A percentile compares a stretch with the other conserved stretches of the same genome.
phyloP scores from a whole-genome alignment of 2,797 vertebrate genomes.

The Tolypeutes matacus region DNA sequence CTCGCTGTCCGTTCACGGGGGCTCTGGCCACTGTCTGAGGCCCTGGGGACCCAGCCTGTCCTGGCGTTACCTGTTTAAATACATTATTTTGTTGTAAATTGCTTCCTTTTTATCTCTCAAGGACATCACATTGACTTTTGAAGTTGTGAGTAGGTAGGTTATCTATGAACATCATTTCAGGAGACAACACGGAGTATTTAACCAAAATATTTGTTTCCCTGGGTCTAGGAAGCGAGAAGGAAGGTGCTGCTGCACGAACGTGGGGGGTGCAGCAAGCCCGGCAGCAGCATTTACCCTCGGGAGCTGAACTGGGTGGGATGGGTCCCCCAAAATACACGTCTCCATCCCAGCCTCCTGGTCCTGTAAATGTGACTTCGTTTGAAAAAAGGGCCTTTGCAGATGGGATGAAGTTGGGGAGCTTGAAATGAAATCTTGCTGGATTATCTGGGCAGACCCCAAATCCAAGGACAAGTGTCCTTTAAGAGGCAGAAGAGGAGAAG shows the following conservation, averaged over 20 bases:
- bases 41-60: not conserved
- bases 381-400: not conserved
- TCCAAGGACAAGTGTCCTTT: not conserved
- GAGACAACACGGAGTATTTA: not conserved
- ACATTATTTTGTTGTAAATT: rapidly evolving
- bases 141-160: too few relatives aligned
- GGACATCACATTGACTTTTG: rapidly evolving
- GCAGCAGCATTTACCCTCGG: not conserved
- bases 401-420: not conserved
- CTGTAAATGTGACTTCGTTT: rapidly evolving
- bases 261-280: too few relatives aligned
- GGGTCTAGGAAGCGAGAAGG: not conserved
- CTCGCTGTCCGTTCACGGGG: rapidly evolving
- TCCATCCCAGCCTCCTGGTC: not conserved
- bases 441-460: not conserved
- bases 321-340: not conserved
- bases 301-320: not conserved
- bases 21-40: not conserved
- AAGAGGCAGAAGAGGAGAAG: not conserved
- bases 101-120: not conserved
- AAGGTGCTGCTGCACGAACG: rapidly evolving
- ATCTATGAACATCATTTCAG: not conserved
- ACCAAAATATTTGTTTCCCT: too few relatives aligned
- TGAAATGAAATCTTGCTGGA: not conserved
- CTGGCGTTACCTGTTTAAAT: not conserved